Evolutionary conservation across 2,113 vertebrate species (phyloP).

Genomic region (Eptesicus fuscus): DNA sequence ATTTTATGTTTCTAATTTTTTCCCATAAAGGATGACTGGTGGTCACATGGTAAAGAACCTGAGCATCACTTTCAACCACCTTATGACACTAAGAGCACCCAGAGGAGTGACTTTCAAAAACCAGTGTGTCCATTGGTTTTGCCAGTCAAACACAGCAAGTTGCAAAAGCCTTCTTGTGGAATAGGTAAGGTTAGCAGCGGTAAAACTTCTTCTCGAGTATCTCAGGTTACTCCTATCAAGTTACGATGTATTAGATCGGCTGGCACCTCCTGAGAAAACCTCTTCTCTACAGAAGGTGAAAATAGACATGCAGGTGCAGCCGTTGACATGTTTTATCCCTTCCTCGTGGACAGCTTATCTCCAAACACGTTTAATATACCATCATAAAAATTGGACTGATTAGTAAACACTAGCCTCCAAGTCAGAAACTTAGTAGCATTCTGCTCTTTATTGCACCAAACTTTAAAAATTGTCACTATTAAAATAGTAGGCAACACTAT

Average conservation of each 20-base stretch:
- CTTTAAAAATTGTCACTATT: background rate
- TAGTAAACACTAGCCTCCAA: background rate
- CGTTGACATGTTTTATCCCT: background rate
- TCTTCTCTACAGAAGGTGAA: background rate
- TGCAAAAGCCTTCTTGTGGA: constrained; percentile 64
- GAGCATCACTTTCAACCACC: background rate
- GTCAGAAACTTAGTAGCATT: background rate
- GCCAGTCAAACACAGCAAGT: constrained; percentile 54
- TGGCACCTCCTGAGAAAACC: background rate
- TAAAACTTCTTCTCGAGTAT: background rate
- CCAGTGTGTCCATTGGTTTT: constrained; percentile 28
- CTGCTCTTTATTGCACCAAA: background rate
- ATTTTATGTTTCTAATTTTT: constrained; percentile 28
- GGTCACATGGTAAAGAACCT: constrained; percentile 20
- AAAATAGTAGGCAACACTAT: background rate
- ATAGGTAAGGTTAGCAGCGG: constrained; percentile 72
- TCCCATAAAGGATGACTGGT: constrained; percentile 74
- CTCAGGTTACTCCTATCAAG: background rate
- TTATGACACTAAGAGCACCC: constrained; percentile 75
- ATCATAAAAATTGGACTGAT: background rate
- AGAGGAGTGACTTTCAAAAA: constrained; percentile 74
- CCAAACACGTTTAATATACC: background rate
- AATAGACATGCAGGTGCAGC: background rate
- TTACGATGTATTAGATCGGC: background rate
- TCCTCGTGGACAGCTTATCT: background rate